Conservation (phyloP, 1,140 invertebrate genomes). For the Heliconius hermathena region DNA sequence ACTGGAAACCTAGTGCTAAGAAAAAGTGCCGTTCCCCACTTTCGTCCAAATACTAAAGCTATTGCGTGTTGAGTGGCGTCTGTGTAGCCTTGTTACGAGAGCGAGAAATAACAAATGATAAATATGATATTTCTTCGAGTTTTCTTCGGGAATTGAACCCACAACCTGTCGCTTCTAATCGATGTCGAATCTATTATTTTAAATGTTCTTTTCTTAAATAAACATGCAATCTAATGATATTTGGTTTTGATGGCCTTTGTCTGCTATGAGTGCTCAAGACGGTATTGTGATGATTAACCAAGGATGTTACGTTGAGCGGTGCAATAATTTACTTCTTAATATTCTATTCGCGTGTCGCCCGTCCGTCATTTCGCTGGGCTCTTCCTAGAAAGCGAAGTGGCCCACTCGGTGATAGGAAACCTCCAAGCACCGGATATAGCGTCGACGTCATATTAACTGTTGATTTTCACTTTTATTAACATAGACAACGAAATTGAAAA, state of each 20-base stretch:
- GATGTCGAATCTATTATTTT: not conserved
- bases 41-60: too few species aligned
- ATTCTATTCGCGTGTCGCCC: conserved; percentile 58
- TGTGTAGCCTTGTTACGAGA: too few species aligned
- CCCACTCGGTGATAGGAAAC: conserved; percentile 61
- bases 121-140: too few species aligned
- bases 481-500: conserved; percentile 36
- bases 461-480: conserved; percentile 74
- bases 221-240: not conserved
- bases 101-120: too few species aligned
- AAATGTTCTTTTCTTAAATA: not conserved
- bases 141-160: too few species aligned
- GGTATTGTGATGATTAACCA: conserved; percentile 52
- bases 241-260: not conserved
- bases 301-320: conserved; percentile 54
- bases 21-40: too few species aligned
- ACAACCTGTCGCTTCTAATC: too few species aligned
- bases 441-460: conserved; percentile 58
- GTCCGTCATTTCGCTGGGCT: conserved; percentile 66
- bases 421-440: conserved; percentile 55
- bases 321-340: conserved; percentile 58
- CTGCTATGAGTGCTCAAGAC: conserved; percentile 10
- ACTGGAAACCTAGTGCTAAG: too few species aligned
- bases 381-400: conserved; percentile 76
- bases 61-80: too few species aligned